Evolutionary conservation across 1,140 invertebrate genomes (phyloP), one percentile per base, ranked within the genome.

Genomic region (Chlorops oryzae): DNA sequence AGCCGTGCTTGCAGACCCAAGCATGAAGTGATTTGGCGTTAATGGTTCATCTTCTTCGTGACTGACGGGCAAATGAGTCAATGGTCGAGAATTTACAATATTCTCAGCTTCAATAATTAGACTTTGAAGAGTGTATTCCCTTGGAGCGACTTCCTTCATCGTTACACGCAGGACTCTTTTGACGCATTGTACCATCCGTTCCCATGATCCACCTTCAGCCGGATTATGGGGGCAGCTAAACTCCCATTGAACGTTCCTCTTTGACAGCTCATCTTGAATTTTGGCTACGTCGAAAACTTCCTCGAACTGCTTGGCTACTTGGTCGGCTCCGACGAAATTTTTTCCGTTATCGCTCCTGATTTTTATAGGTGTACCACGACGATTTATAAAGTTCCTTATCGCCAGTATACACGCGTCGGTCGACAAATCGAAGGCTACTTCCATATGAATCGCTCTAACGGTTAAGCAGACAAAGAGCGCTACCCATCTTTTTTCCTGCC

Each of bases 281-380:
- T 18, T 17, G 18, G 21, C 44, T 24, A 44, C 15, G 27, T 45
- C 45, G 13, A 27, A 34, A 5, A 37, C 17, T 10, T 27, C 20
- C 28, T 37, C 13, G 7, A 52, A 50, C 9, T 20, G 42, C 10
- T 44, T 28, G 6, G 70, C 49, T 42, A 66, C 51, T 2, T 48
- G 47, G 42, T 64, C 52, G 20, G 63, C 62, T 5, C 61, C 62
- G 7, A 61, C 39, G 44, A 74, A 73, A 49, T 70, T 74, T 2
- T 62, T 70, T 0, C 62, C 72, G 48, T 66, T 65, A 52, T 75
- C 73, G 18, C 51, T 56, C 39, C 59, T 62, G 0, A 76, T 55
- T 3, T 41, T 39, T 0, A 35, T 24, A 6, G 61, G 60, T 28
- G 51, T 47, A 9, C 62, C 60, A 9, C 60, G 32, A 9, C 62